Evolutionary conservation across 2,113 vertebrate species (phyloP).

Genomic region (Leuciscus idus): DNA sequence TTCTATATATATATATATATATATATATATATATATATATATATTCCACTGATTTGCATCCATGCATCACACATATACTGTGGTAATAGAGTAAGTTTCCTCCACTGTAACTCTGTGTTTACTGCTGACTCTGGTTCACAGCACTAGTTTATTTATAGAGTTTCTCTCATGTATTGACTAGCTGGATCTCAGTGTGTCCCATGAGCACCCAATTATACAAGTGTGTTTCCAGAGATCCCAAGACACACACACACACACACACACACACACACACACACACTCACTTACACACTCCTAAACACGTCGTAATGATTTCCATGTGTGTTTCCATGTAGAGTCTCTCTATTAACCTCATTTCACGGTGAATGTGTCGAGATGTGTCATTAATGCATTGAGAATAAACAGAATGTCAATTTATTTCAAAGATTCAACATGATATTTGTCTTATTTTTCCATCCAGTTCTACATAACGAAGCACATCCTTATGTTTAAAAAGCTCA

Average conservation of each 20-base stretch:
- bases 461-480: background rate
- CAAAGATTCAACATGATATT: background rate
- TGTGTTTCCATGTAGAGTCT: background rate
- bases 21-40: no score
- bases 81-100: background rate
- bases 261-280: slow-evolving; percentile 40
- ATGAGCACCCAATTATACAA: slow-evolving; percentile 54
- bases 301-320: slow-evolving; percentile 37
- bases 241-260: slow-evolving; percentile 39
- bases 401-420: background rate
- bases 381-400: background rate
- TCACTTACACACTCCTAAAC: background rate
- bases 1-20: background rate
- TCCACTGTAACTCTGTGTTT: background rate
- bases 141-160: slow-evolving; percentile 41
- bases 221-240: slow-evolving; percentile 42
- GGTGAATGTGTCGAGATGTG: background rate
- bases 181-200: slow-evolving; percentile 42
- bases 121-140: slow-evolving; percentile 8
- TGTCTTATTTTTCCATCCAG: background rate
- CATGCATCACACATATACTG: background rate
- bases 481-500: background rate
- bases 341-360: background rate
- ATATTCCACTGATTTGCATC: background rate
- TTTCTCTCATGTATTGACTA: slow-evolving; percentile 33